A percentile compares a stretch with the other conserved stretches of the same genome.
Evolutionary conservation across 2,797 vertebrate genomes (phyloP).

Genomic region (Crocodylus rhombifer): DNA sequence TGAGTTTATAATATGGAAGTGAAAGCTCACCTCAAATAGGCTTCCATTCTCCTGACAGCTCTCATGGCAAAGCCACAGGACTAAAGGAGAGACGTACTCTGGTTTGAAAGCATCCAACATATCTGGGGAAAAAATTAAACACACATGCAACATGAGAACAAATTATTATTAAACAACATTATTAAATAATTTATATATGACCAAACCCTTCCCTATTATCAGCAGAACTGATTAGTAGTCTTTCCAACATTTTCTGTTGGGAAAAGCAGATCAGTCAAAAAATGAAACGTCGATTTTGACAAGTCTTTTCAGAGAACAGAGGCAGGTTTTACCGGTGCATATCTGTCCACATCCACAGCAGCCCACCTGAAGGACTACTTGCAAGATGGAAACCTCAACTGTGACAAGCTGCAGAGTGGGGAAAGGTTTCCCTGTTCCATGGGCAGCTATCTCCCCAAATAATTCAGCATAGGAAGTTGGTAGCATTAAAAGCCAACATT

Average conservation of each 20-base stretch:
- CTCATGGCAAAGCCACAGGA: conserved; percentile 96
- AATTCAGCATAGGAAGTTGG: no score
- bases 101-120: conserved; percentile 90
- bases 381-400: no score
- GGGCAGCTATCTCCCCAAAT: no score
- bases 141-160: not conserved
- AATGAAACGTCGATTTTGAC: not conserved
- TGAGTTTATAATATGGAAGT: not conserved
- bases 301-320: no score
- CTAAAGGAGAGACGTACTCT: conserved; percentile 92
- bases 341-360: no score
- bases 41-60: conserved; percentile 92
- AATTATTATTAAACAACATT: not conserved
- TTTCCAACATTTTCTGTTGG: not conserved
- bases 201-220: not conserved
- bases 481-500: no score
- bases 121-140: conserved; percentile 81
- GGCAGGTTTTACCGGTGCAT: no score
- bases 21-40: conserved; percentile 91
- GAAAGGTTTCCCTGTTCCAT: no score
- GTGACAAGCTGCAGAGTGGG: no score
- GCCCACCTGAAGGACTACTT: no score
- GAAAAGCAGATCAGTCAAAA: not conserved
- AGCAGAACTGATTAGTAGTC: not conserved
- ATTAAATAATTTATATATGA: not conserved